phyloP scores from a whole-genome alignment of 2,797 vertebrate genomes.

The Gephyroberyx darwinii region DNA sequence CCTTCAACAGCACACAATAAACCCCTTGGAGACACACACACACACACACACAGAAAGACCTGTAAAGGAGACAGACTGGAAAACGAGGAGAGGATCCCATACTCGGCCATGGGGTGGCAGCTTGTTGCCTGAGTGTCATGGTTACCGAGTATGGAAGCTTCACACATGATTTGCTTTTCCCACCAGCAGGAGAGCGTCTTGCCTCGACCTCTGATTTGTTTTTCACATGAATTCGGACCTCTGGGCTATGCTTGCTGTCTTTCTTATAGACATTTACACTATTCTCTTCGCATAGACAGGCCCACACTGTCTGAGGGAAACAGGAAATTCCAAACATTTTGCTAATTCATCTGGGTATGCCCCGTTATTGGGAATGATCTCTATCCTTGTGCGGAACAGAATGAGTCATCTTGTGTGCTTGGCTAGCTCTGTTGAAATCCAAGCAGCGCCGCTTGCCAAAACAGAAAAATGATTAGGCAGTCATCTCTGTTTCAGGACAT shows the following conservation, averaged over 20 bases:
- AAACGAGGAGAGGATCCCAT: slow-evolving; percentile 47
- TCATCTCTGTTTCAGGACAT: slow-evolving; percentile 65
- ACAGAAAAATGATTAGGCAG: slow-evolving; percentile 61
- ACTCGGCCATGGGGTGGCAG: slow-evolving; percentile 50
- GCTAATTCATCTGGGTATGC: slow-evolving; percentile 55
- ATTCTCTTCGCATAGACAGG: slow-evolving; percentile 37
- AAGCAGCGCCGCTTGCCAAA: slow-evolving; percentile 56
- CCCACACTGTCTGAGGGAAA: slow-evolving; percentile 32
- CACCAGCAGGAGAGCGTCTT: slow-evolving; percentile 70
- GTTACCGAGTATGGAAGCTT: slow-evolving; percentile 69
- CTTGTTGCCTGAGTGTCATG: slow-evolving; percentile 65
- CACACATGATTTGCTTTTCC: slow-evolving; percentile 79
- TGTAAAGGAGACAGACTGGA: slow-evolving; percentile 25
- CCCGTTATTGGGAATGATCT: slow-evolving; percentile 49
- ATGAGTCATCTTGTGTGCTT: slow-evolving; percentile 65
- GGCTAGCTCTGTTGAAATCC: slow-evolving; percentile 42
- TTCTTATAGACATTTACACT: slow-evolving; percentile 43
- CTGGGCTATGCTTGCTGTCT: slow-evolving; percentile 50
- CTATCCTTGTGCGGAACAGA: slow-evolving; percentile 60
- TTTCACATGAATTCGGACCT: slow-evolving; percentile 71
- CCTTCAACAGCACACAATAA: slow-evolving; percentile 55
- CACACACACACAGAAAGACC: slow-evolving; percentile 11
- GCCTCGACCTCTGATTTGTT: slow-evolving; percentile 68
- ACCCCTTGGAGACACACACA: slow-evolving; percentile 56
- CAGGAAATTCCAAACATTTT: slow-evolving; percentile 68